A percentile compares a stretch with the other conserved stretches of the same genome.
phyloP scores from a whole-genome alignment of 2,888 invertebrate genomes.

The Sphaerophoria rueppellii region DNA sequence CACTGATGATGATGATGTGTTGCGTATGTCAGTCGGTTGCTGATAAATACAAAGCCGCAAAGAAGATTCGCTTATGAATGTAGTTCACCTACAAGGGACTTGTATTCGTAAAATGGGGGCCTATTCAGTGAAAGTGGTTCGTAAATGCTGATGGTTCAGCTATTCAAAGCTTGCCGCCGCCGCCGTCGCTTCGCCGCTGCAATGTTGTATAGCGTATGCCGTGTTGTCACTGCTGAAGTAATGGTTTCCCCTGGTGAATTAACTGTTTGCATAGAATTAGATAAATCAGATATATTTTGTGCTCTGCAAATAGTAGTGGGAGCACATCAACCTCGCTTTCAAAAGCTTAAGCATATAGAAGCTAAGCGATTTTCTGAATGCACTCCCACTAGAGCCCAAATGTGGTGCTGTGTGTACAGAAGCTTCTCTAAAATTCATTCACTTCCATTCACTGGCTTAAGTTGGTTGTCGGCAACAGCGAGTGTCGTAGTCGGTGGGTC shows the following conservation, averaged over 20 bases:
- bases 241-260: not conserved
- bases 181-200: not conserved
- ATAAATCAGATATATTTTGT: conserved; percentile 64
- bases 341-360: conserved; percentile 6
- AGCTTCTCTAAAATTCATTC: conserved; percentile 47
- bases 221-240: not conserved
- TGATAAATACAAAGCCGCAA: not conserved
- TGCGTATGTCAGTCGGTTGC: not conserved
- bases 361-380: conserved; percentile 31
- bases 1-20: not conserved
- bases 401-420: not conserved
- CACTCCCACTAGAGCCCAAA: not conserved
- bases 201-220: not conserved
- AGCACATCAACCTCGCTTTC: conserved; percentile 25
- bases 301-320: conserved; percentile 45
- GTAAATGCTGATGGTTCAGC: conserved; percentile 33
- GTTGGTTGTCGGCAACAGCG: not conserved
- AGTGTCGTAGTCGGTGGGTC: not conserved
- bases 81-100: not conserved
- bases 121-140: conserved; percentile 47
- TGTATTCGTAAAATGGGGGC: conserved; percentile 16
- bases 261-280: conserved; percentile 43
- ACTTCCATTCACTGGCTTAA: not conserved
- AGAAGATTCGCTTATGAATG: not conserved
- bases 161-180: conserved; percentile 46